Evolutionary conservation across 2,797 vertebrate genomes (phyloP), one percentile per base, ranked within the genome.

Genomic region (Anableps anableps): DNA sequence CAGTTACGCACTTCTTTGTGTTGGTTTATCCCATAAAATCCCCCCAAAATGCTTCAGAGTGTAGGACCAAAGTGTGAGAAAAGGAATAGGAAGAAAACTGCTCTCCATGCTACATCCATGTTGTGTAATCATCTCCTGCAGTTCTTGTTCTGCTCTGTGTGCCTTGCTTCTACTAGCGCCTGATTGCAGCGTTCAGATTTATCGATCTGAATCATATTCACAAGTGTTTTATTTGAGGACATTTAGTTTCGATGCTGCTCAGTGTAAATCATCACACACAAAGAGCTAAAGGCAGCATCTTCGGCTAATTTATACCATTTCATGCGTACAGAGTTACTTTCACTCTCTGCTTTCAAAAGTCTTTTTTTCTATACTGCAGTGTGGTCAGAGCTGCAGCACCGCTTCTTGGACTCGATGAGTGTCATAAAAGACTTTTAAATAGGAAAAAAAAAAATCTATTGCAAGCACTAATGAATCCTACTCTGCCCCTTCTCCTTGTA

Each of bases 391-490:
- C 83, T 53, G 74, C 64, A 70, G 14, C 58, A 26, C 38, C 26
- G 13, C 26, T 13, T 29, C 75, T 82, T 77, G 79, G 36, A 74
- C 62, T 74, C 45, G 16, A 2, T 58, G 72, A 80, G 72, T 21
- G 78, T 47, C 53, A 82, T 83, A 84, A 86, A 86, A 82, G 53
- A 79, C 50, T 38, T 79, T 76, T 21, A 83, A 78, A 85, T 58
- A 77, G 31, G 82, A 81, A 17, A 38, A 78, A 83, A 80, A 23
- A 34, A 74, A 85, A 78, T 76, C 74, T 68, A 50, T n/a, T 51
- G 77, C 51, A 76, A n/a, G 53, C 62, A 11, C 78, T 80, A 75
- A 85, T 85, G 79, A 83, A 89, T 77, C 17, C 73, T 62, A 19
- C 76, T 85, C 74, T 45, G 34, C 11, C 6, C 71, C 1, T 38